Evolutionary conservation across 2,888 invertebrate species (phyloP).

Genomic region (Antheraea assamensis): DNA sequence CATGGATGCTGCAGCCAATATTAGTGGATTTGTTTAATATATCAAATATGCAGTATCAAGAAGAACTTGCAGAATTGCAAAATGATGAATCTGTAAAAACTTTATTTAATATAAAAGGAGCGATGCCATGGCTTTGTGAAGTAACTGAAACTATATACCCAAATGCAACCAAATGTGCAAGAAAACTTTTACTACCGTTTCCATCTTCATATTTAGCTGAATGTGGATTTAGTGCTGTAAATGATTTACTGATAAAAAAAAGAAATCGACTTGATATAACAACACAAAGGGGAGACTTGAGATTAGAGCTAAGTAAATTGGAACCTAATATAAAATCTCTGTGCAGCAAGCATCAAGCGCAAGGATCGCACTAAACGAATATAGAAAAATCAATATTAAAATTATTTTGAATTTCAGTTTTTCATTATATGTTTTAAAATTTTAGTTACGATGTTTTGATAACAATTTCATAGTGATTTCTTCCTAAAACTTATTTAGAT

Average conservation of each 20-base stretch:
- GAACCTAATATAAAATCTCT: conserved; percentile 5
- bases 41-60: conserved; percentile 18
- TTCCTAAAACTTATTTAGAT: no score
- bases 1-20: conserved; percentile 19
- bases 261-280: conserved; percentile 3
- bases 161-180: no score
- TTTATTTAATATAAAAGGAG: conserved; percentile 27
- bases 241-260: conserved; percentile 23
- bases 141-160: no score
- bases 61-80: conserved; percentile 26
- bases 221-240: conserved; percentile 26
- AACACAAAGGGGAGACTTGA: background rate
- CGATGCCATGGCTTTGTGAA: conserved; percentile 23
- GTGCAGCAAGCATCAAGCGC: conserved; percentile 5
- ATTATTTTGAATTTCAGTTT: no score
- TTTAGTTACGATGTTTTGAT: no score
- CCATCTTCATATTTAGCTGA: conserved; percentile 26
- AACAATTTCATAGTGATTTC: no score
- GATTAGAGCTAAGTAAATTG: background rate
- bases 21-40: conserved; percentile 20
- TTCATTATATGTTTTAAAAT: no score
- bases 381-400: no score
- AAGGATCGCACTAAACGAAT: conserved; percentile 5
- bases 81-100: conserved; percentile 23
- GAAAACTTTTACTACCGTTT: no score